A percentile compares a stretch with the other conserved stretches of the same genome.
phyloP scores from a whole-genome alignment of 2,888 invertebrate genomes.

The Zygogramma bicolorata region DNA sequence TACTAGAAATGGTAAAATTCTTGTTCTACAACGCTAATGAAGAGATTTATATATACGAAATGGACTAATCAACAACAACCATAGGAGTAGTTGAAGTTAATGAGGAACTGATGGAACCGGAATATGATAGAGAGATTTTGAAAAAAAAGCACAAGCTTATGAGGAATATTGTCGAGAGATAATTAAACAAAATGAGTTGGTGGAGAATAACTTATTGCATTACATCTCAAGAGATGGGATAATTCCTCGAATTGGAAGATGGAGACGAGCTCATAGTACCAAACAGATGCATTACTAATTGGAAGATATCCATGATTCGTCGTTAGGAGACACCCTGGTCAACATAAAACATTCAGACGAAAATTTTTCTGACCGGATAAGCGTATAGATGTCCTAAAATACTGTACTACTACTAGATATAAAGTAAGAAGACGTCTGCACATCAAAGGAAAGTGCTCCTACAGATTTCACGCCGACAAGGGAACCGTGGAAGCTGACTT shows the following conservation, averaged over 20 bases:
- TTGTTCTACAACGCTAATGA: neutral
- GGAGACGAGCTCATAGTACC: constrained; percentile 23
- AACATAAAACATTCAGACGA: constrained; percentile 46
- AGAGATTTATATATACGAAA: neutral
- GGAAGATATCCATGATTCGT: constrained; percentile 40
- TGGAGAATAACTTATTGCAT: neutral
- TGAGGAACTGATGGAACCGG: neutral
- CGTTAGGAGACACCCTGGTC: constrained; percentile 52
- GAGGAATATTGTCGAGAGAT: constrained; percentile 8
- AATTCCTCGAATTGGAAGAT: neutral
- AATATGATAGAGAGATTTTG: constrained; percentile 10
- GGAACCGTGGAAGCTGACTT: constrained; percentile 44
- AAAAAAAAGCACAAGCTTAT: neutral
- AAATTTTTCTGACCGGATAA: constrained; percentile 52
- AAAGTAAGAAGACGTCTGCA: constrained; percentile 48
- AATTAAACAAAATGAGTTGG: neutral
- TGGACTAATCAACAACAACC: neutral
- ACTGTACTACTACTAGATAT: constrained; percentile 47
- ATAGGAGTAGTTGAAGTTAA: neutral
- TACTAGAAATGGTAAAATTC: constrained; percentile 7
- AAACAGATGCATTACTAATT: neutral
- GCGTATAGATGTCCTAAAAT: constrained; percentile 45
- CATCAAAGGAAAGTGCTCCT: constrained; percentile 42
- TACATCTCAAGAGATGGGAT: constrained; percentile 13
- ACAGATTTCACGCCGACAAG: constrained; percentile 39